Evolutionary conservation across 2,888 invertebrate species (phyloP), one percentile per base, ranked within the genome.

Genomic region (Sphaerophoria rueppellii): DNA sequence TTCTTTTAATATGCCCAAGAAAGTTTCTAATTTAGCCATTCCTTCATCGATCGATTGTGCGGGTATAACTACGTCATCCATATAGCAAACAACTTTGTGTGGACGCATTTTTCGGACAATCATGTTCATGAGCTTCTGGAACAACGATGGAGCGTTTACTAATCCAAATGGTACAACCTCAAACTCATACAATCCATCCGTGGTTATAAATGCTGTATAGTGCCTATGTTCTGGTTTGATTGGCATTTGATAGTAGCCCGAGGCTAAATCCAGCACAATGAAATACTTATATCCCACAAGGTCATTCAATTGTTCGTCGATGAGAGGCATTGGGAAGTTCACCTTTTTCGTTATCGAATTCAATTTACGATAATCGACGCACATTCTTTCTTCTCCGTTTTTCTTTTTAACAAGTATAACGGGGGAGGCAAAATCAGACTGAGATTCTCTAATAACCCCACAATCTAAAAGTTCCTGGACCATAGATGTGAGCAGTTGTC

Each of bases 221-320:
- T 71, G 77, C 0, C 32, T 63, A 16, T 78, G 57, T 11, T 78
- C 78, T 5, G 6, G 71, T 40, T 24, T 24, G 24, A 24, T 24
- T 24, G 24, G 24, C 24, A 24, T 24, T 24, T 24, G 24, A 24
- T 24, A 24, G 24, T 24, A 24, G 24, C 24, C 24, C 24, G 24
- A 24, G 24, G 24, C 24, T 24, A 24, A 24, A 3, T 77, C 71
- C 2, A 77, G 37, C 0, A 57, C 57, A 1, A 24, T 40, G 34
- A 40, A 77, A 12, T 57, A 71, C 6, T 77, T 57, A 14, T 37
- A 63, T 0, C 76, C 70, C 1, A 46, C 69, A 6, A 79, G 11
- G 4, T 40, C 11, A 34, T 73, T 73, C 0, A 79, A 34, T 40
- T 79, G 55, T 50, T 74, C 69, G 6, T 79, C 79, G 5, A 73